A percentile compares a stretch with the other conserved stretches of the same genome.
Conservation (phyloP, 2,113 vertebrate genomes). For the Dasyprocta punctata region DNA sequence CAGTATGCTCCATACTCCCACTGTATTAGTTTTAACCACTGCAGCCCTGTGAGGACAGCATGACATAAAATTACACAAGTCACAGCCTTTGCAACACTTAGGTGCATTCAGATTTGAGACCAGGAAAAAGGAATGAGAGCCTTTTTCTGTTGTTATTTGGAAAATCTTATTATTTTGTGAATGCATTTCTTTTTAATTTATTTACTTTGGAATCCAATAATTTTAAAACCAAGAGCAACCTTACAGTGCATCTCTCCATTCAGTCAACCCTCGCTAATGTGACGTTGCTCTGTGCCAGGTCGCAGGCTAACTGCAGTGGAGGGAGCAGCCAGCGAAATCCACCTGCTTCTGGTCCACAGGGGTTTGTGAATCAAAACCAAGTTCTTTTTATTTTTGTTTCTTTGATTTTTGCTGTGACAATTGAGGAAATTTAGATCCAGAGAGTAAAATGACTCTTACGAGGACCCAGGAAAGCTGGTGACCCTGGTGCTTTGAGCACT, state of each 20-base stretch:
- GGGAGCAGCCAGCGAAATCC: not conserved
- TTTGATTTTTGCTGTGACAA: not conserved
- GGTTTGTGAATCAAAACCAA: not conserved
- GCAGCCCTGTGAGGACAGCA: not conserved
- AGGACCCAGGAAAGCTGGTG: not conserved
- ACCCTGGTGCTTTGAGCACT: not conserved
- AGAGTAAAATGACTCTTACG: not conserved
- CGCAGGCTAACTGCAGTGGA: not conserved
- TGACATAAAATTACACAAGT: not conserved
- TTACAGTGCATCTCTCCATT: not conserved
- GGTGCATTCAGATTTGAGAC: fast-evolving
- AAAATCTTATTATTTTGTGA: constrained; percentile 21
- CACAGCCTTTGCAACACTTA: not conserved
- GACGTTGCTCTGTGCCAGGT: not conserved
- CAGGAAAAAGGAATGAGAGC: not conserved
- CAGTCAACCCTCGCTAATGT: not conserved
- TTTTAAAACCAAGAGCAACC: not conserved
- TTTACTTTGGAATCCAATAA: not conserved
- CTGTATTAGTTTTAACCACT: not conserved
- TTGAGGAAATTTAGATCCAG: not conserved
- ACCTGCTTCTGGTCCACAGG: not conserved
- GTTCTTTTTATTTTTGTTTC: not conserved
- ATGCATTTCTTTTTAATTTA: not conserved
- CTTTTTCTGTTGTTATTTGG: not conserved
- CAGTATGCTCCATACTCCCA: not conserved